Evolutionary conservation across 1,140 invertebrate genomes (phyloP).

Genomic region (Nixonia krombeini): DNA sequence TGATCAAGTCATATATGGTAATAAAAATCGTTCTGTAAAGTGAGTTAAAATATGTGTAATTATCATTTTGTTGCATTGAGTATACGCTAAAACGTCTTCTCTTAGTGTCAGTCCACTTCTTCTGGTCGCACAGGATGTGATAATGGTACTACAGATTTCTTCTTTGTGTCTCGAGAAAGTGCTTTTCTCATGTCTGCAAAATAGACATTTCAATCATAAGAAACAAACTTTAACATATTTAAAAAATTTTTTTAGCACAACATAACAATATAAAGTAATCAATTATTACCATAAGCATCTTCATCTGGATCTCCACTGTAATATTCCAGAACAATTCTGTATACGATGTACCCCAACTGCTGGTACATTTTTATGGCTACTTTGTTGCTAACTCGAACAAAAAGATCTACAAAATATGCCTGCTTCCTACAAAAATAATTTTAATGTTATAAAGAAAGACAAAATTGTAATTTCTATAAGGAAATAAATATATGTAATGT

Average conservation of each 20-base stretch:
- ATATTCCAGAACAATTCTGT: conserved; percentile 96
- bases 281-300: conserved; percentile 93
- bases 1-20: too few relatives aligned
- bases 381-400: conserved; percentile 97
- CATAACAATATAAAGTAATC: conserved; percentile 12
- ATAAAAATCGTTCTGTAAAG: too few relatives aligned
- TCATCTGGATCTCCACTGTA: conserved; percentile 98
- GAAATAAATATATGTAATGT: too few relatives aligned
- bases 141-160: conserved; percentile 94
- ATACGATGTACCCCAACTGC: conserved; percentile 96
- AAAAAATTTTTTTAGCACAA: too few relatives aligned
- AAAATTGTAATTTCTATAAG: not conserved
- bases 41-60: too few relatives aligned
- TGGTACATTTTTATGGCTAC: conserved; percentile 99
- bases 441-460: not conserved
- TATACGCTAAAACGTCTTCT: too few relatives aligned
- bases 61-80: too few relatives aligned
- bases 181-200: conserved; percentile 97
- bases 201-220: conserved; percentile 3
- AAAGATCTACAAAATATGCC: conserved; percentile 98
- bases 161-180: conserved; percentile 90
- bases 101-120: conserved; percentile 86
- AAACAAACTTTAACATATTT: not conserved
- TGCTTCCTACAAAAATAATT: conserved; percentile 80
- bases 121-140: conserved; percentile 94